phyloP scores from a whole-genome alignment of 2,113 vertebrate species.

The Pontoporia blainvillei region DNA sequence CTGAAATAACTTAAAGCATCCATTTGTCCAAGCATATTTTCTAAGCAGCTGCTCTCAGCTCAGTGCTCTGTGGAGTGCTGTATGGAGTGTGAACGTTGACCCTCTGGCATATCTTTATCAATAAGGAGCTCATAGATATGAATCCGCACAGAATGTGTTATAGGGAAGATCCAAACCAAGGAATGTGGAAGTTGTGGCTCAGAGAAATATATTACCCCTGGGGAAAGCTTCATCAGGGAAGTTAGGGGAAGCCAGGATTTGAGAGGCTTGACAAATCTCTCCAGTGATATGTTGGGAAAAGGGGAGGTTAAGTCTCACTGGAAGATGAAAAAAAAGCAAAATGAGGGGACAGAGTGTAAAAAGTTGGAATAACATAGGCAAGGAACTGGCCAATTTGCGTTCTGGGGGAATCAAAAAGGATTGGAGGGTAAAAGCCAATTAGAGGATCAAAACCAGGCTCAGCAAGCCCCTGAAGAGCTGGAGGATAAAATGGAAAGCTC shows the following conservation, averaged over 20 bases:
- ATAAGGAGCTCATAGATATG: background rate
- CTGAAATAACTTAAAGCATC: background rate
- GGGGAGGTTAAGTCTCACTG: background rate
- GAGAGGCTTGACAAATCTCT: background rate
- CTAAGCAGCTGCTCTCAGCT: background rate
- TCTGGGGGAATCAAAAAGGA: conserved; percentile 21
- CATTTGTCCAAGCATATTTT: background rate
- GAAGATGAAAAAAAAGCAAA: background rate
- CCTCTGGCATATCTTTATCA: background rate
- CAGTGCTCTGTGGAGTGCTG: background rate
- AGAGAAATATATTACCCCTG: background rate
- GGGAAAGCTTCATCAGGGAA: background rate
- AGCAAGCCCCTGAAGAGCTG: background rate
- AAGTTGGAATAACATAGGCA: background rate
- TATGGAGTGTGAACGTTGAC: background rate
- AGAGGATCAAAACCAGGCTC: conserved; percentile 12
- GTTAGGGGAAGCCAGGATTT: accelerated
- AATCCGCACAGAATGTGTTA: background rate
- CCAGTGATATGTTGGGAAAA: background rate
- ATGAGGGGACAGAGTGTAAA: background rate
- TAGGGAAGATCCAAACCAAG: background rate
- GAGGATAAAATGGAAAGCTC: background rate
- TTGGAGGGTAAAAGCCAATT: conserved; percentile 57
- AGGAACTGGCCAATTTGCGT: conserved; percentile 9
- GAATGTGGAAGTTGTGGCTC: background rate